Evolutionary conservation across 2,888 invertebrate genomes (phyloP).

Genomic region (Apeira syringaria): DNA sequence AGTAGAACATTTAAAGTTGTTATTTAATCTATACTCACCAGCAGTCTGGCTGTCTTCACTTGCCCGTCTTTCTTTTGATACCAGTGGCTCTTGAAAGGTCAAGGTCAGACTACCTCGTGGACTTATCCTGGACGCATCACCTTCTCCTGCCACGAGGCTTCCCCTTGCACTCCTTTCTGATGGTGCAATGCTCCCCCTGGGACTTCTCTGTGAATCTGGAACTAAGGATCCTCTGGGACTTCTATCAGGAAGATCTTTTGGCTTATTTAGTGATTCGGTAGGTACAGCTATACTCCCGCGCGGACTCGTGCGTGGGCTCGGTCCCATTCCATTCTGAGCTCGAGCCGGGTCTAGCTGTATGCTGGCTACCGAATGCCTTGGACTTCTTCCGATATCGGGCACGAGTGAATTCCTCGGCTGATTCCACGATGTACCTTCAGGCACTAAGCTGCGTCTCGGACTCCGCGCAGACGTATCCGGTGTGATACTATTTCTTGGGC

Average conservation of each 20-base stretch:
- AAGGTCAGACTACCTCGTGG: conserved; percentile 84
- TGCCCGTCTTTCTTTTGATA: conserved; percentile 79
- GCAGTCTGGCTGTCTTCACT: conserved; percentile 84
- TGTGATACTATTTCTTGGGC: conserved; percentile 76
- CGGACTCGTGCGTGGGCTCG: conserved; percentile 82
- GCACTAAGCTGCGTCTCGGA: conserved; percentile 84
- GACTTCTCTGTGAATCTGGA: conserved; percentile 82
- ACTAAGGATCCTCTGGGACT: conserved; percentile 85
- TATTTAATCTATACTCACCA: no score
- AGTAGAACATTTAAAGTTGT: no score
- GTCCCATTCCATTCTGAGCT: conserved; percentile 74
- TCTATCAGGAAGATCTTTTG: conserved; percentile 65
- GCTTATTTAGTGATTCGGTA: conserved; percentile 68
- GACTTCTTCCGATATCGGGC: conserved; percentile 84
- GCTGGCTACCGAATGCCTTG: conserved; percentile 82
- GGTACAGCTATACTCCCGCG: conserved; percentile 77
- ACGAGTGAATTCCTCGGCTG: conserved; percentile 85
- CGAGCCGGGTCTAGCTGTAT: conserved; percentile 73
- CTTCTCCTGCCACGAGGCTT: conserved; percentile 63
- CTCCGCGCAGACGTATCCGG: conserved; percentile 78
- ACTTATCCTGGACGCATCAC: conserved; percentile 70
- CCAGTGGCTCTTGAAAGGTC: conserved; percentile 85
- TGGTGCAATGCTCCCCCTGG: conserved; percentile 85
- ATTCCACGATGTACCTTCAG: conserved; percentile 80
- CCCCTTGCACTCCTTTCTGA: conserved; percentile 75